phyloP scores from a whole-genome alignment of 2,797 vertebrate species.

The Myiotriccus ornatus region DNA sequence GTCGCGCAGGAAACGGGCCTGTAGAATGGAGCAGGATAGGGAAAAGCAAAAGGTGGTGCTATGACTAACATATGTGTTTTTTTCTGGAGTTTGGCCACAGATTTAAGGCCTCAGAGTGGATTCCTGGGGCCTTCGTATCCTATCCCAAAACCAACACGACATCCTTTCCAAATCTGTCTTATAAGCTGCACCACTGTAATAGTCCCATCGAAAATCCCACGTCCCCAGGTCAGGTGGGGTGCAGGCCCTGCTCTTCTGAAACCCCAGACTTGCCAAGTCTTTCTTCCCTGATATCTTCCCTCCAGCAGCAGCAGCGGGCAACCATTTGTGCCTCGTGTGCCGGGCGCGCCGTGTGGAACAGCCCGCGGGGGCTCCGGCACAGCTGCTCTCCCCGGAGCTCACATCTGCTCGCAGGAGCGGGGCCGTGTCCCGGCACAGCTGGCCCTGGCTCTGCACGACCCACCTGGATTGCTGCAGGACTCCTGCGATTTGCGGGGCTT shows the following conservation, averaged over 20 bases:
- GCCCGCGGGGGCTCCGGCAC: not conserved
- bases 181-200: conserved; percentile 20
- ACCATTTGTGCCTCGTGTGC: not conserved
- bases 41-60: conserved; percentile 20
- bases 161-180: conserved; percentile 24
- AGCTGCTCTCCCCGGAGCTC: conserved; percentile 32
- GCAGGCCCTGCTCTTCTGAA: not conserved
- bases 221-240: not conserved
- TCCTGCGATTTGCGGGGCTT: not conserved
- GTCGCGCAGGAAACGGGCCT: not conserved
- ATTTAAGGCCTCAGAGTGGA: conserved; percentile 29
- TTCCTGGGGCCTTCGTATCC: conserved; percentile 38
- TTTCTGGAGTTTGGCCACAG: conserved; percentile 47
- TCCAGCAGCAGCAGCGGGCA: not conserved
- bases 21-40: not conserved
- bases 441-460: not conserved
- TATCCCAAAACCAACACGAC: conserved; percentile 42
- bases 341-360: fast-evolving
- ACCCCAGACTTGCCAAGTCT: not conserved
- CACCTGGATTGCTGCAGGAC: not conserved
- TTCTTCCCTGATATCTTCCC: not conserved
- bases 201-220: not conserved
- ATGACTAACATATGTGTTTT: conserved; percentile 39
- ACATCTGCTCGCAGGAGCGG: not conserved
- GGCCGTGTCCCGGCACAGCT: not conserved